These are phyloP conservation scores for Reinhardtius hippoglossoides DNA, from an alignment of 2,113 vertebrate species.

Conservation along the genomic window DNA sequence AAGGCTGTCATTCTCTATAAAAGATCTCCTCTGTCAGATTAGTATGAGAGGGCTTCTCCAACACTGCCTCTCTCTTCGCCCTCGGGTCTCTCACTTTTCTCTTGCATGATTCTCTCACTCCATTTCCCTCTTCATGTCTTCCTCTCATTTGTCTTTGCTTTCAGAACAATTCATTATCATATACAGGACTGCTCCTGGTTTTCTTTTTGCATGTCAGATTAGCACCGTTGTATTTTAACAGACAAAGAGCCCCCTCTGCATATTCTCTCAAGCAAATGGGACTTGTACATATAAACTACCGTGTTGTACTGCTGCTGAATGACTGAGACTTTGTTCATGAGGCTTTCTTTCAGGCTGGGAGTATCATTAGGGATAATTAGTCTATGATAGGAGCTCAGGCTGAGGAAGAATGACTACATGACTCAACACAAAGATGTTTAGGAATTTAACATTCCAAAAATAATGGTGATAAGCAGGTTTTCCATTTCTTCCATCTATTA, in stretches of 20 bases:
- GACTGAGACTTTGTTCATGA: slow-evolving; percentile 32
- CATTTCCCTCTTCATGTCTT: slow-evolving; percentile 57
- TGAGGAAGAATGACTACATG: slow-evolving; percentile 27
- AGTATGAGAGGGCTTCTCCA: slow-evolving; percentile 74
- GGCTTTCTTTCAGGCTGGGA: slow-evolving; percentile 35
- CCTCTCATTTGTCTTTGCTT: slow-evolving; percentile 49
- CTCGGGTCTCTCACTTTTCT: slow-evolving; percentile 53
- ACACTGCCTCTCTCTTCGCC: slow-evolving; percentile 48
- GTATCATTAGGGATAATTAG: slow-evolving; percentile 63
- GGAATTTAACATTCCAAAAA: slow-evolving; percentile 11
- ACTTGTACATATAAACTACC: slow-evolving; percentile 31
- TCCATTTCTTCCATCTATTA: slow-evolving; percentile 40
- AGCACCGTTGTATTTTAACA: slow-evolving; percentile 34
- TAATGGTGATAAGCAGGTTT: slow-evolving; percentile 38
- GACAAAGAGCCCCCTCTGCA: slow-evolving; percentile 18
- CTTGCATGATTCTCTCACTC: slow-evolving; percentile 61
- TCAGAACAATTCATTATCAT: slow-evolving; percentile 52
- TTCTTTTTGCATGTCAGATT: slow-evolving; percentile 37
- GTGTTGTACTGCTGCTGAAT: slow-evolving; percentile 37
- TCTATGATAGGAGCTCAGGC: slow-evolving; percentile 37
- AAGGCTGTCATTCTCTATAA: slow-evolving; percentile 80
- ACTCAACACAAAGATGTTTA: slow-evolving; percentile 26
- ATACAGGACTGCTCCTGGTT: slow-evolving; percentile 4
- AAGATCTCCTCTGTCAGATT: slow-evolving; percentile 80
- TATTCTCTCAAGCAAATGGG: slow-evolving; percentile 20